Base-by-base conservation (phyloP, 1,140 invertebrate genomes). In the Drosophila albomicans region DNA sequence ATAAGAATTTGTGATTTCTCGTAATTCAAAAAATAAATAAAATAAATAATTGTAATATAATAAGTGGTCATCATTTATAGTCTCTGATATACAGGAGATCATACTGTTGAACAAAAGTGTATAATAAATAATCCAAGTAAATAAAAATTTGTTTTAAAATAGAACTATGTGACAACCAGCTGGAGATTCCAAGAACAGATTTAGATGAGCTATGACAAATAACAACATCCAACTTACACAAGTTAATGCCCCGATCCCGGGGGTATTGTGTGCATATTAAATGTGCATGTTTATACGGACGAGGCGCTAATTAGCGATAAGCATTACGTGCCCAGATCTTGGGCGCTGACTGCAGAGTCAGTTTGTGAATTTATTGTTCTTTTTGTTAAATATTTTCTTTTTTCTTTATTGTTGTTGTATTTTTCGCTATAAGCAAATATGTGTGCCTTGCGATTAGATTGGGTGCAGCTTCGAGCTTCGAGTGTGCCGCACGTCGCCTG, bases 371-470 rank as follows among this genome's bases (percentile, higher is more conserved):
- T 74, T 46, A 46, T 79, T 48, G 49, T 45, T 20, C 20, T 61
- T 57, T 38, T 38, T 41, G 2, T 57, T 57, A 2, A 38, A 20
- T 13, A 41, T 67, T 25, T 15, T 25, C 38, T 25, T 46, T 67
- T 25, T 15, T 32, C 38, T 49, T 43, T 25, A 25, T 25, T 25
- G 20, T 25, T 25, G 20, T 35, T 59, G 25, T 67, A 41, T 56
- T 64, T 75, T 67, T 71, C 20, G 58, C 32, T 38, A 20, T 45
- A 43, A 62, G 56, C 43, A 67, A 70, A 67, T 78, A 57, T 68
- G 41, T 66, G 46, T 66, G 25, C 45, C 62, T 35, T 59, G 69
- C 16, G 76, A 82, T 80, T 87, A 82, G 73, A 88, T 88, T 82
- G 46, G 43, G 8, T 67, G 46, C 57, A 63, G 51, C 56, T 65